Percentiles rank a stretch among this genome's conserved stretches.
These are phyloP conservation scores for Cheirogaleus major DNA, from an alignment of 2,797 vertebrate species.

Conservation along the genomic window DNA sequence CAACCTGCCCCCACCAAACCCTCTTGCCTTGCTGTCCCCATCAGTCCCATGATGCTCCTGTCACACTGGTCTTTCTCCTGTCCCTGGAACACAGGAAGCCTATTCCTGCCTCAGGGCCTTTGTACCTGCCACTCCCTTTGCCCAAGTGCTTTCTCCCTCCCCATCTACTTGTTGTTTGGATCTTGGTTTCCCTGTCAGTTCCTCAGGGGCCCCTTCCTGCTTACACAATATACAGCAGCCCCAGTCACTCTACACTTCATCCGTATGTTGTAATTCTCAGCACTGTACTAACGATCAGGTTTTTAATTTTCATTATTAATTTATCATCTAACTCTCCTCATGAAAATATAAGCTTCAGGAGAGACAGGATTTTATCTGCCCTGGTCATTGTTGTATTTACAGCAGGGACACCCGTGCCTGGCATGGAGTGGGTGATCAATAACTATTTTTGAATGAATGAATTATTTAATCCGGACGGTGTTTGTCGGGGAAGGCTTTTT, in stretches of 20 bases:
- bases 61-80: neutral
- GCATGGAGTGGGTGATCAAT: constrained; percentile 38
- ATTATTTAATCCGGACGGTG: constrained; percentile 56
- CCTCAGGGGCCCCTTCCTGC: neutral
- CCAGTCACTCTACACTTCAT: neutral
- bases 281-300: neutral
- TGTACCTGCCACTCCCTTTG: neutral
- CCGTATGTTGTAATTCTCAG: neutral
- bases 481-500: constrained; percentile 58
- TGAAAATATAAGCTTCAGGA: neutral
- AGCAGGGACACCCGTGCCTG: constrained; percentile 7
- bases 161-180: neutral
- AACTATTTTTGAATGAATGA: constrained; percentile 63
- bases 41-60: rapidly evolving
- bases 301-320: constrained; percentile 56
- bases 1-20: neutral
- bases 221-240: neutral
- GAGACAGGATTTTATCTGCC: neutral
- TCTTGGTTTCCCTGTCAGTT: neutral
- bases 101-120: neutral
- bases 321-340: constrained; percentile 17
- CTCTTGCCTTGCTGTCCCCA: rapidly evolving
- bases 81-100: neutral
- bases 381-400: constrained; percentile 38
- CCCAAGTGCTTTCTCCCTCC: neutral